phyloP scores from a whole-genome alignment of 2,797 vertebrate genomes.

The Pteropus rufus region DNA sequence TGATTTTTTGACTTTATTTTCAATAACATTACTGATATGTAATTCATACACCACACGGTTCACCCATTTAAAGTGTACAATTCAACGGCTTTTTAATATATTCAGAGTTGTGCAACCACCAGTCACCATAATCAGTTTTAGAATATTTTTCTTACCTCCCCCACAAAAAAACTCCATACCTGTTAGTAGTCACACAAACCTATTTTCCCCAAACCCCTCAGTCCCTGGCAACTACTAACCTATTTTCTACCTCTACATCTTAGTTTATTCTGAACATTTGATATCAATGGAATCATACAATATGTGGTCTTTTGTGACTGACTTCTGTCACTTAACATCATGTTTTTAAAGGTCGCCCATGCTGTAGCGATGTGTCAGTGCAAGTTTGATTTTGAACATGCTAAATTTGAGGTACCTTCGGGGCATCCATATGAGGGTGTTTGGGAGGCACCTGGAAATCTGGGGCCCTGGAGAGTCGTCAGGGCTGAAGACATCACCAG shows the following conservation, averaged over 20 bases:
- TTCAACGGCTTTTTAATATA: neutral
- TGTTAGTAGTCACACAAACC: neutral
- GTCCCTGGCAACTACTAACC: neutral
- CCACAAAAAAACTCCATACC: neutral
- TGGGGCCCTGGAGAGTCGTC: neutral
- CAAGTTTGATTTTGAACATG: neutral
- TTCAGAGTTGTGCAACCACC: neutral
- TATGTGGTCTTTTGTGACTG: neutral
- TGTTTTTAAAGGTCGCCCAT: neutral
- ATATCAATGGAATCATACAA: neutral
- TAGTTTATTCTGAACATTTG: neutral
- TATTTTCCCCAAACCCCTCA: neutral
- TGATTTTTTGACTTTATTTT: neutral
- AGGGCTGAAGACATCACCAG: neutral
- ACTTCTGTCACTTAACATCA: neutral
- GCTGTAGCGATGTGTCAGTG: neutral
- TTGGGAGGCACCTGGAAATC: neutral
- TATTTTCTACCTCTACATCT: neutral
- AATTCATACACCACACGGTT: neutral
- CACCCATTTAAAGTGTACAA: constrained; percentile 1
- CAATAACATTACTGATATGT: constrained; percentile 7
- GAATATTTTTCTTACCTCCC: neutral
- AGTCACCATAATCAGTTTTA: neutral
- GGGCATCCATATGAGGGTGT: neutral
- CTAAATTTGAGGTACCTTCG: neutral